phyloP scores from a whole-genome alignment of 2,113 vertebrate genomes.

The Ciconia boyciana region DNA sequence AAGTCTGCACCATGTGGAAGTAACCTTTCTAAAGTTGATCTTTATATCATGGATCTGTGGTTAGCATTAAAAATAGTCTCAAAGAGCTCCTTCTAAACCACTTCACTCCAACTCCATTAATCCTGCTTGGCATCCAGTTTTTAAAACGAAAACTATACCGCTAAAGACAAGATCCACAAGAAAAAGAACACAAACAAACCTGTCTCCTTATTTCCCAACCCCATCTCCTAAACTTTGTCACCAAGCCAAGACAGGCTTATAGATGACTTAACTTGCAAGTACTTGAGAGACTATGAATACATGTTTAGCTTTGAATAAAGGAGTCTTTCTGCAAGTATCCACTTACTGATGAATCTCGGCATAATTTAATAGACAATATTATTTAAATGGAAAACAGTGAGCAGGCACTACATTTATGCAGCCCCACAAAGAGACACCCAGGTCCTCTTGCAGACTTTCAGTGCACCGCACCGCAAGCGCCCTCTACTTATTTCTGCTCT shows the following conservation, averaged over 20 bases:
- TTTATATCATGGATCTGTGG: neutral
- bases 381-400: neutral
- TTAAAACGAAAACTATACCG: neutral
- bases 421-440: neutral
- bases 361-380: neutral
- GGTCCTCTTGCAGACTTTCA: neutral
- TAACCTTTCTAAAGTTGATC: neutral
- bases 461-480: neutral
- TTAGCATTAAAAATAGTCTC: neutral
- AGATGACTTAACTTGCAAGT: slow-evolving; percentile 5
- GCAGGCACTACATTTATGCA: neutral
- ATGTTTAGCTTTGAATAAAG: neutral
- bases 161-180: neutral
- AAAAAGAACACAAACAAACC: neutral
- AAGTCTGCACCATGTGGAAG: neutral
- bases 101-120: neutral
- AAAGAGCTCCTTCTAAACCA: neutral
- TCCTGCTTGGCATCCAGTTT: neutral
- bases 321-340: neutral
- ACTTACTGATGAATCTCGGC: neutral
- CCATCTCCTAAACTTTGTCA: neutral
- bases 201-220: neutral
- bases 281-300: neutral
- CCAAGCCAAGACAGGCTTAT: neutral
- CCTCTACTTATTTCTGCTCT: neutral